A percentile compares a stretch with the other conserved stretches of the same genome.
Evolutionary conservation across 1,140 invertebrate species (phyloP).

Genomic region (Philotrypesis tridentata): DNA sequence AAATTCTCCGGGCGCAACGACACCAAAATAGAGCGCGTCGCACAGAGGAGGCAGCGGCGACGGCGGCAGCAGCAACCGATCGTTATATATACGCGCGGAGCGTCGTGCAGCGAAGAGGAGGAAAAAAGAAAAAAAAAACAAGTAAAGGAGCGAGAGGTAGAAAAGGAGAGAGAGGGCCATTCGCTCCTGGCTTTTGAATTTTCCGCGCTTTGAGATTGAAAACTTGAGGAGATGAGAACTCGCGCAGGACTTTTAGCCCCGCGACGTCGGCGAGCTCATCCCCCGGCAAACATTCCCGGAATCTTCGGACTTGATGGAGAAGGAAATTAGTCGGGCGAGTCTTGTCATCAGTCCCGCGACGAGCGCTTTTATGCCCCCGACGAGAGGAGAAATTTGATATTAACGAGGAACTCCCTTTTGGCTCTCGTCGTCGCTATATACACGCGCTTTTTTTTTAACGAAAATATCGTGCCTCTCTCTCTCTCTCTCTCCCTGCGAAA

Average conservation of each 20-base stretch:
- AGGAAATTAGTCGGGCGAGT: background rate
- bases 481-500: too few relatives aligned
- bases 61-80: too few relatives aligned
- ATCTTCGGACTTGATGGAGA: slow-evolving; percentile 3
- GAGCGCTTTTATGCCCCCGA: slow-evolving; percentile 22
- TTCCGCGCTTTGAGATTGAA: background rate
- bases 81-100: background rate
- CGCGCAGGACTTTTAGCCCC: slow-evolving; percentile 1
- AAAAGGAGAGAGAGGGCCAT: background rate
- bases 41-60: background rate
- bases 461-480: background rate
- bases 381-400: slow-evolving; percentile 44
- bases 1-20: slow-evolving; percentile 2
- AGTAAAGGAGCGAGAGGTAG: too few relatives aligned
- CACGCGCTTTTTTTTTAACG: background rate
- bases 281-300: background rate
- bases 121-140: too few relatives aligned
- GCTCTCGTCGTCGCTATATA: too few relatives aligned
- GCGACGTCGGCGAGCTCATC: background rate
- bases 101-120: too few relatives aligned
- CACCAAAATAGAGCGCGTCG: background rate
- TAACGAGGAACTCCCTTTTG: too few relatives aligned
- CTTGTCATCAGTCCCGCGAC: slow-evolving; percentile 33
- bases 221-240: background rate
- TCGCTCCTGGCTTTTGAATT: slow-evolving; percentile 5